Percentiles rank a stretch among this genome's conserved stretches.
Conservation (phyloP, 2,113 vertebrate genomes). For the Blennius ocellaris region DNA sequence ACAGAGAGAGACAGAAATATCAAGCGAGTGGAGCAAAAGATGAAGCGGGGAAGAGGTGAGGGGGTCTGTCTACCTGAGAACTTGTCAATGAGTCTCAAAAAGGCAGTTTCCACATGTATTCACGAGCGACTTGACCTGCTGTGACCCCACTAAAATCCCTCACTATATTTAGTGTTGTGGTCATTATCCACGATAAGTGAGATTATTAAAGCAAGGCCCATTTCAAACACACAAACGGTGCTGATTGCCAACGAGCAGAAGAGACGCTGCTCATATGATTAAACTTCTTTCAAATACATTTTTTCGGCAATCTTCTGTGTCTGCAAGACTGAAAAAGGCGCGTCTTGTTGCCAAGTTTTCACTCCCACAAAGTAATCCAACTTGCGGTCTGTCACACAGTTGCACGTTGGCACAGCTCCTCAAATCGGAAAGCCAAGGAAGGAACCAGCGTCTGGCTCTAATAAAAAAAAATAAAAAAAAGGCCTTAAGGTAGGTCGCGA, state of each 20-base stretch:
- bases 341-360: slow-evolving; percentile 20
- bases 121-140: not conserved
- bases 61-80: slow-evolving; percentile 54
- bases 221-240: slow-evolving; percentile 2
- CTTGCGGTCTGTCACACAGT: slow-evolving; percentile 48
- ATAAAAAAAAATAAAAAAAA: slow-evolving; percentile 76
- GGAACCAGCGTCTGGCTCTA: slow-evolving; percentile 53
- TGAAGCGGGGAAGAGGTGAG: slow-evolving; percentile 21
- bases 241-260: no score
- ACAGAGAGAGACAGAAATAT: slow-evolving; percentile 66
- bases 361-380: slow-evolving; percentile 40
- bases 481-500: slow-evolving; percentile 56
- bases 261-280: no score
- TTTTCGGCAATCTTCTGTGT: not conserved
- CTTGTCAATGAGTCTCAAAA: slow-evolving; percentile 50
- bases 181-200: not conserved
- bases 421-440: slow-evolving; percentile 43
- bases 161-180: not conserved
- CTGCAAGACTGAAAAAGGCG: slow-evolving; percentile 22
- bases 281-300: slow-evolving; percentile 30
- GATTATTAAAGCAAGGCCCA: not conserved
- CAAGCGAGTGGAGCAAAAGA: slow-evolving; percentile 46
- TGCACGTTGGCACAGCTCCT: slow-evolving; percentile 46
- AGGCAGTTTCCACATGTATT: slow-evolving; percentile 15
- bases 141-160: not conserved